Evolutionary conservation across 2,888 invertebrate genomes (phyloP).

Genomic region (Cyrtodaria siliqua): DNA sequence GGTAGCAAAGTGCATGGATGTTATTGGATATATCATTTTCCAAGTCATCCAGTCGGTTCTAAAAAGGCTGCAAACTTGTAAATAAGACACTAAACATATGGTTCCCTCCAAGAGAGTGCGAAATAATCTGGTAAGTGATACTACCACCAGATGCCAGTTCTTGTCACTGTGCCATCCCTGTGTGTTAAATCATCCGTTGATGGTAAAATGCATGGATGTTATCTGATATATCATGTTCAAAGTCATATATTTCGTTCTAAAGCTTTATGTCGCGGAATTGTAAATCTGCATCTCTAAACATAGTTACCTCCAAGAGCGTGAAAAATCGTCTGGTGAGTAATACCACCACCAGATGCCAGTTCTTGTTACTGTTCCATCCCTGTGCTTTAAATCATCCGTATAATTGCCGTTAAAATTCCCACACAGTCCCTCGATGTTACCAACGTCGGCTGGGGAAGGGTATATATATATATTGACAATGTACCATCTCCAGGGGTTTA

Average conservation of each 20-base stretch:
- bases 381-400: constrained; percentile 7
- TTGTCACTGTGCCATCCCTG: constrained; percentile 1
- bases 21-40: too few species aligned
- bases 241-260: too few species aligned
- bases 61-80: too few species aligned
- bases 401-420: constrained; percentile 14
- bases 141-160: neutral
- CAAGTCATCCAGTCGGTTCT: too few species aligned
- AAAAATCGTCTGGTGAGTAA: constrained; percentile 1
- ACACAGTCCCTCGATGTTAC: constrained; percentile 2
- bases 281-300: too few species aligned
- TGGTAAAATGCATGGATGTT: too few species aligned
- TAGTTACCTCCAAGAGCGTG: constrained; percentile 11
- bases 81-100: too few species aligned
- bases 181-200: constrained; percentile 9
- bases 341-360: neutral
- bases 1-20: too few species aligned
- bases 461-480: constrained; percentile 9
- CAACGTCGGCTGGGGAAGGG: constrained; percentile 11
- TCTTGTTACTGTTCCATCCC: neutral
- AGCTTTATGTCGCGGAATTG: too few species aligned
- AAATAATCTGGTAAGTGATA: constrained; percentile 1
- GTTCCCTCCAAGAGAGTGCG: constrained; percentile 11
- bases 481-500: constrained; percentile 2
- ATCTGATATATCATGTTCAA: too few species aligned